Conservation (phyloP, 2,888 invertebrate genomes). For the Stratiomys singularior region DNA sequence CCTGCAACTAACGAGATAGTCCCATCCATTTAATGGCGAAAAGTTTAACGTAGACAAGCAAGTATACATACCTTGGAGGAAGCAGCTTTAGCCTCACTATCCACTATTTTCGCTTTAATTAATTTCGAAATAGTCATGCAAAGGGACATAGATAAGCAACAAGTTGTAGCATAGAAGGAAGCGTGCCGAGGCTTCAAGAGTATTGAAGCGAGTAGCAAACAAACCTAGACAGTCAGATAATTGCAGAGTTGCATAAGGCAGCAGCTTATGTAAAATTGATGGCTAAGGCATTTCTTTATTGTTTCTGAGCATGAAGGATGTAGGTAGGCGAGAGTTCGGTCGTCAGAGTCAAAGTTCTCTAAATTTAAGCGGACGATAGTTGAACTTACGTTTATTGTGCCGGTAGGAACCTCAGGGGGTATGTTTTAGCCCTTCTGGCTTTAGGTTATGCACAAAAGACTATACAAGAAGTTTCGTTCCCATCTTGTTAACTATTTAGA, state of each 20-base stretch:
- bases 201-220: not conserved
- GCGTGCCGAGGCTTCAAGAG: too few species aligned
- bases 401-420: too few species aligned
- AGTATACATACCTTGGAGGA: not conserved
- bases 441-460: not conserved
- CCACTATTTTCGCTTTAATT: not conserved
- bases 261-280: not conserved
- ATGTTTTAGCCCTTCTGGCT: too few species aligned
- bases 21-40: not conserved
- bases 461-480: not conserved
- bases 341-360: not conserved
- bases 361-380: not conserved
- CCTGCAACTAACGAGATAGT: not conserved
- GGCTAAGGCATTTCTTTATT: not conserved
- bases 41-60: not conserved
- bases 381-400: not conserved
- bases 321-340: not conserved
- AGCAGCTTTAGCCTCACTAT: too few species aligned
- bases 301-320: not conserved
- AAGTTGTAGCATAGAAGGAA: not conserved
- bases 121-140: slow-evolving; percentile 21
- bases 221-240: slow-evolving; percentile 18
- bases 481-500: not conserved
- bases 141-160: not conserved
- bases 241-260: slow-evolving; percentile 23